Percentiles rank a stretch among this genome's conserved stretches.
Conservation (phyloP, 2,888 invertebrate genomes). For the Coenonympha arcania region DNA sequence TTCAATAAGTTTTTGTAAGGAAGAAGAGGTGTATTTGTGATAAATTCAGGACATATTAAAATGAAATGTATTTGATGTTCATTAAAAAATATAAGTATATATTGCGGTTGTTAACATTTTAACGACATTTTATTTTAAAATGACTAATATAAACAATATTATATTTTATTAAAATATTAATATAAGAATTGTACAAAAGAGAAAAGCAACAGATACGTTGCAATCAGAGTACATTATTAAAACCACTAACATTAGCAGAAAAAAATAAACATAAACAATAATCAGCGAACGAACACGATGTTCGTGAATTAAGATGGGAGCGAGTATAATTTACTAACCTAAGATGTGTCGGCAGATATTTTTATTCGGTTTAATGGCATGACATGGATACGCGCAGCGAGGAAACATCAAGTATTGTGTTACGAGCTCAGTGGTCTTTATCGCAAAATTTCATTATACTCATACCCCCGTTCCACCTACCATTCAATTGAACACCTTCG, state of each 20-base stretch:
- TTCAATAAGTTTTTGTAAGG: too few relatives aligned
- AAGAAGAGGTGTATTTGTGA: too few relatives aligned
- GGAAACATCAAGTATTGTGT: constrained; percentile 73
- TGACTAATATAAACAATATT: too few relatives aligned
- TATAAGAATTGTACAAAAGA: too few relatives aligned
- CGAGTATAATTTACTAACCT: constrained; percentile 58
- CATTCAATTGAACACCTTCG: constrained; percentile 72
- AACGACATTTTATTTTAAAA: neutral
- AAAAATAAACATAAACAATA: neutral
- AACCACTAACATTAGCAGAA: neutral
- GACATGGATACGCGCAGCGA: constrained; percentile 69
- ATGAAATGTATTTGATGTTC: too few relatives aligned
- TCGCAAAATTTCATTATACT: constrained; percentile 72
- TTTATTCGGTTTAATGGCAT: constrained; percentile 67
- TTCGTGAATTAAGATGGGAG: constrained; percentile 30
- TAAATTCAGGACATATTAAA: too few relatives aligned
- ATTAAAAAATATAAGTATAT: neutral
- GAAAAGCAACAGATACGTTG: too few relatives aligned
- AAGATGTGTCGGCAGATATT: constrained; percentile 70
- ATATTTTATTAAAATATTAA: neutral
- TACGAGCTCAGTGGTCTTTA: constrained; percentile 70
- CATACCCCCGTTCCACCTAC: constrained; percentile 65
- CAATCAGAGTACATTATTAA: too few relatives aligned
- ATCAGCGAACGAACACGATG: neutral
- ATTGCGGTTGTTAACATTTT: neutral